A percentile compares a stretch with the other conserved stretches of the same genome.
phyloP scores from a whole-genome alignment of 2,113 vertebrate genomes.

The Pachycephala philippinensis region DNA sequence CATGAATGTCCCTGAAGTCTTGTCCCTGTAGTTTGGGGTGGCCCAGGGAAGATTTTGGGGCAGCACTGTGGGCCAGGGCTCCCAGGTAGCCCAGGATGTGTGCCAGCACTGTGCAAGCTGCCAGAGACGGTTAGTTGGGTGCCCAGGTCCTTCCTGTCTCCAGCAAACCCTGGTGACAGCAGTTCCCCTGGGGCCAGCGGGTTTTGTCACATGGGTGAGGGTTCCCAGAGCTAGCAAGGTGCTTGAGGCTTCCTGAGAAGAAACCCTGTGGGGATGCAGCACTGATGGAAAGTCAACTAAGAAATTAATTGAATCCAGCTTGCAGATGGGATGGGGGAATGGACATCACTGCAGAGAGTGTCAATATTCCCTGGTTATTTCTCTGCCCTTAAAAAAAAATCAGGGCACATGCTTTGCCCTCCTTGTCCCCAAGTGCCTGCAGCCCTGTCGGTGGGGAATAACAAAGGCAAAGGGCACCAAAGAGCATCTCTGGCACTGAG shows the following conservation, averaged over 20 bases:
- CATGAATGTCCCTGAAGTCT: rapidly evolving
- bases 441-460: rapidly evolving
- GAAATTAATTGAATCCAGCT: background rate
- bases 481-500: background rate
- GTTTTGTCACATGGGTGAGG: rapidly evolving
- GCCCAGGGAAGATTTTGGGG: rapidly evolving
- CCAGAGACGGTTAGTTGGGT: rapidly evolving
- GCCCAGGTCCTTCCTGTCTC: background rate
- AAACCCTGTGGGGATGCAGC: background rate
- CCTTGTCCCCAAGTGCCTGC: background rate
- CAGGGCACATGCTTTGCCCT: background rate
- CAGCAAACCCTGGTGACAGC: background rate
- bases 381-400: background rate
- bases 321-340: background rate
- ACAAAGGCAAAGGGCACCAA: background rate
- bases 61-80: background rate
- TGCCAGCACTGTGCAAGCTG: background rate
- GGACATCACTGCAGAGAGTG: background rate
- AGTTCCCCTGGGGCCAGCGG: background rate
- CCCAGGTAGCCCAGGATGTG: background rate
- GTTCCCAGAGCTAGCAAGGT: background rate
- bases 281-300: background rate
- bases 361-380: background rate
- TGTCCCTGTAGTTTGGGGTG: background rate
- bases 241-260: background rate